Percentiles rank a stretch among this genome's conserved stretches.
Evolutionary conservation across 2,797 vertebrate species (phyloP).

Genomic region (Enteromius anoplus): DNA sequence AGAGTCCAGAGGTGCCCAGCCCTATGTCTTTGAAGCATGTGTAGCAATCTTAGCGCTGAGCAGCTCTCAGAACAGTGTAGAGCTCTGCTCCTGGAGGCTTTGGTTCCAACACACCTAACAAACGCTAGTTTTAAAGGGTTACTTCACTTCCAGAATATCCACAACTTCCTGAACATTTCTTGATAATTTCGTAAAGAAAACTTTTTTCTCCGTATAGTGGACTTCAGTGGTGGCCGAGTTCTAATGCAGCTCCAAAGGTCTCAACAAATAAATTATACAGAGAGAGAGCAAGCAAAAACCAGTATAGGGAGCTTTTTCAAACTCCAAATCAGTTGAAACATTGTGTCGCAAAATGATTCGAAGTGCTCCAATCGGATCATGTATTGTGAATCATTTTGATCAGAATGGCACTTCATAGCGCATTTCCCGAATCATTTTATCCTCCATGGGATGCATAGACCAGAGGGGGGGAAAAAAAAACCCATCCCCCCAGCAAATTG

Average conservation of each 20-base stretch:
- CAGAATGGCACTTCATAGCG: no score
- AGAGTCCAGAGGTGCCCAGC: background rate
- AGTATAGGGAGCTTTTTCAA: no score
- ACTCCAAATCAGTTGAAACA: no score
- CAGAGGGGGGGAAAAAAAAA: no score
- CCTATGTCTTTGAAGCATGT: background rate
- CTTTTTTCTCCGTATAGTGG: background rate
- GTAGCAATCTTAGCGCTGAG: background rate
- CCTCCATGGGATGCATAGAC: no score
- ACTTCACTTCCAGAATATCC: background rate
- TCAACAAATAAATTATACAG: background rate
- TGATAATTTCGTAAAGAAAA: background rate
- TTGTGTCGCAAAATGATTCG: no score
- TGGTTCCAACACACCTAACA: background rate
- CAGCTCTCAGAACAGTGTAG: background rate
- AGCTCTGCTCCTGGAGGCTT: background rate
- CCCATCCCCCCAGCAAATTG: no score
- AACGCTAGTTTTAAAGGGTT: background rate
- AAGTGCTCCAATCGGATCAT: no score
- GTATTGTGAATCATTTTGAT: no score
- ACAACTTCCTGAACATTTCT: no score
- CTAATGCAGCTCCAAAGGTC: background rate
- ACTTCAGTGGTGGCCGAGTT: background rate
- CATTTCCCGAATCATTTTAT: no score
- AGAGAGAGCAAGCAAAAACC: no score